phyloP scores from a whole-genome alignment of 2,888 invertebrate species.

The Hofmannophila pseudospretella region DNA sequence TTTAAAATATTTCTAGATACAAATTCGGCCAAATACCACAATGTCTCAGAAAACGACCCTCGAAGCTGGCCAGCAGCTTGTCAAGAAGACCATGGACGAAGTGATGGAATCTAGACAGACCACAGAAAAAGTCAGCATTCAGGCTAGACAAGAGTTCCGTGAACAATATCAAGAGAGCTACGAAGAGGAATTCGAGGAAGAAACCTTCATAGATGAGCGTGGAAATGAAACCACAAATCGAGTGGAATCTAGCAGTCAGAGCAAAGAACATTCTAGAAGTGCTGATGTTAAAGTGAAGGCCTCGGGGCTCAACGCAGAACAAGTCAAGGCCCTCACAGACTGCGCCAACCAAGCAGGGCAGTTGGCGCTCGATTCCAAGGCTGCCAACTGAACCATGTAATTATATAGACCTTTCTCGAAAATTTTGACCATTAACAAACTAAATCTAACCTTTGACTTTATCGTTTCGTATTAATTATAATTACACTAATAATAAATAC shows the following conservation, averaged over 20 bases:
- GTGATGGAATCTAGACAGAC: conserved; percentile 59
- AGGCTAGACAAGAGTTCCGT: conserved; percentile 71
- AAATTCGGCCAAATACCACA: conserved; percentile 19
- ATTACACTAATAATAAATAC: background rate
- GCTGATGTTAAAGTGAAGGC: conserved; percentile 73
- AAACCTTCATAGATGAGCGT: conserved; percentile 62
- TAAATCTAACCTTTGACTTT: background rate
- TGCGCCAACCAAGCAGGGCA: conserved; percentile 71
- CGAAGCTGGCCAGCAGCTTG: conserved; percentile 65
- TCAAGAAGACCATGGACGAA: conserved; percentile 70
- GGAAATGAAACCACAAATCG: conserved; percentile 69
- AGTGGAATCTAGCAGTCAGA: conserved; percentile 68
- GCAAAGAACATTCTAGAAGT: conserved; percentile 68
- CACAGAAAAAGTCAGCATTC: conserved; percentile 60
- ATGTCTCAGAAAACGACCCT: conserved; percentile 65
- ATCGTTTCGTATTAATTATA: background rate
- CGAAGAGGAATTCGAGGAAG: conserved; percentile 71
- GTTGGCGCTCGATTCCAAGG: conserved; percentile 66
- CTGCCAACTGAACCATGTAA: conserved; percentile 67
- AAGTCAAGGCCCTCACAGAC: conserved; percentile 69
- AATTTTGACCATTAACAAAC: background rate
- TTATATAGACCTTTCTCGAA: conserved; percentile 12
- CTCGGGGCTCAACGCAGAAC: conserved; percentile 61
- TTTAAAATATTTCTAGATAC: conserved; percentile 30
- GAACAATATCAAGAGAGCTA: conserved; percentile 68